Evolutionary conservation across 2,888 invertebrate genomes (phyloP), one percentile per base, ranked within the genome.

Genomic region (Cetonia aurata): DNA sequence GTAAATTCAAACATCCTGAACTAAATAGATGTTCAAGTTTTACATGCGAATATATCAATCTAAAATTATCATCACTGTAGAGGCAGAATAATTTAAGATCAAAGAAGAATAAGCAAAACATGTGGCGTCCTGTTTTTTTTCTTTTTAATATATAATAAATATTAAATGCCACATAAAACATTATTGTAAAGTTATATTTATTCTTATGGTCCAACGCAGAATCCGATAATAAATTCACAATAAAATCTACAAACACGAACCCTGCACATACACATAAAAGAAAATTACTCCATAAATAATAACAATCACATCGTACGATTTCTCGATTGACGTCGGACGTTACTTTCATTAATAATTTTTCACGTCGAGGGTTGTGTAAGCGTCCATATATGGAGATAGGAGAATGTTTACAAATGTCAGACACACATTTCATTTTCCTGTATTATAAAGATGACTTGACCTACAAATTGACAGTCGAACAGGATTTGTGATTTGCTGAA

Each of bases 351-450:
- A 65, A 65, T 50, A 65, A 37, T 50, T 62, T 17, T 37, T 50
- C 17, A 3, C 50, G 9, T 12, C 50, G 17, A 42, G 12, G 44
- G 13, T 42, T 46, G 31, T 13, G 6, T 46, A 42, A 17, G 31
- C 53, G 37, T 41, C 37, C 37, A 9, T 57, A 57, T 55, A 37
- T 13, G 42, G 12, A 42, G 41, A 19, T 19, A 19, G 10, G 15
- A 41, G 41, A 41, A 57, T 50, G 37, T 48, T 62, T 62, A 60
- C 33, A 60, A 60, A 60, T 48, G 13, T 48, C 60, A 62, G 50
- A 19, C 50, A 62, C 12, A 48, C 37, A 62, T 50, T 60, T 62
- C 62, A 62, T 50, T 33, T 50, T 62, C 50, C n/a, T 37, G 15
- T 12, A 52, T 17, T 15, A 62, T 37, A 50, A 50, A 15, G n/a